These are phyloP conservation scores for Cryptomyrus ogoouensis DNA, from an alignment of 2,113 vertebrate genomes.

Conservation along the genomic window DNA sequence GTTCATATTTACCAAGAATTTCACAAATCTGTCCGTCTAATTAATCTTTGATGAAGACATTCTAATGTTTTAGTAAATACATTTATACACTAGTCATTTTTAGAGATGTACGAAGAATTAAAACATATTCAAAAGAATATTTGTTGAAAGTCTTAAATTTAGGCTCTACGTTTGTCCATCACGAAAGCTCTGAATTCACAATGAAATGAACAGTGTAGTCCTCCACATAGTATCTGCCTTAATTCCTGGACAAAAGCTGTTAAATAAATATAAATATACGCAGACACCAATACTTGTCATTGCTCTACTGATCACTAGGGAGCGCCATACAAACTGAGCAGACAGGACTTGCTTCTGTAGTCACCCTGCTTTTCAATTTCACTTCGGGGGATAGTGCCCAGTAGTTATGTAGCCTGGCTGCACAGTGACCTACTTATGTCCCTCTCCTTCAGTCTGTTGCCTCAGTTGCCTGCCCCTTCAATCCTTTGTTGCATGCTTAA, in stretches of 20 bases:
- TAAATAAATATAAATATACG: background rate
- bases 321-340: background rate
- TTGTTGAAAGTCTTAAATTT: background rate
- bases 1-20: background rate
- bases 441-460: constrained; percentile 23
- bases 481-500: background rate
- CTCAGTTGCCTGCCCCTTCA: constrained; percentile 26
- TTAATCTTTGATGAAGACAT: background rate
- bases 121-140: background rate
- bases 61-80: background rate
- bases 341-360: background rate
- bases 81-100: background rate
- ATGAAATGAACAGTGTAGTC: background rate
- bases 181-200: background rate
- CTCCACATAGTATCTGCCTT: background rate
- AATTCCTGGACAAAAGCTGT: background rate
- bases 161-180: background rate
- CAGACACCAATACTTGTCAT: background rate
- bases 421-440: constrained; percentile 58
- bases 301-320: background rate
- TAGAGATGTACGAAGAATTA: background rate
- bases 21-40: background rate
- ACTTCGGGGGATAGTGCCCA: constrained; percentile 32
- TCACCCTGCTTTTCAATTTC: background rate
- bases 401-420: constrained; percentile 39